A percentile compares a stretch with the other conserved stretches of the same genome.
These are phyloP conservation scores for Cydia pomonella DNA, from an alignment of 1,140 invertebrate genomes.

Conservation along the genomic window DNA sequence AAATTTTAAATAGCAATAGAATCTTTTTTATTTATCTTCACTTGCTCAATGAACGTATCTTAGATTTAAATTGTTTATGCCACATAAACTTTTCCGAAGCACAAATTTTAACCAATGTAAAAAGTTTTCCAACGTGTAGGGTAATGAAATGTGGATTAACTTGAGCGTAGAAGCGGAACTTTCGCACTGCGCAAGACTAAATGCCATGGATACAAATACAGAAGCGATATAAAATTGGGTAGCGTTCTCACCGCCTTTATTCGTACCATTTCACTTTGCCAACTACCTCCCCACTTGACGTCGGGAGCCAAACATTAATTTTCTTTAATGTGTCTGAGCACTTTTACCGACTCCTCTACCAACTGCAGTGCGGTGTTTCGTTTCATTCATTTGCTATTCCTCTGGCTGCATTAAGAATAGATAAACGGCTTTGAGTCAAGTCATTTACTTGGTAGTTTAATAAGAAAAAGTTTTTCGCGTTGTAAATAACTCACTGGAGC, in stretches of 20 bases:
- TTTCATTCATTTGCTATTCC: constrained; percentile 71
- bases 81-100: constrained; percentile 46
- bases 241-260: constrained; percentile 60
- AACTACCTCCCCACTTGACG: constrained; percentile 73
- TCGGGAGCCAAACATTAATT: constrained; percentile 78
- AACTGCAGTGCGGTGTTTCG: constrained; percentile 76
- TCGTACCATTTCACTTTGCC: constrained; percentile 75
- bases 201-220: constrained; percentile 63
- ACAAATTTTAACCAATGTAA: constrained; percentile 43
- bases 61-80: neutral
- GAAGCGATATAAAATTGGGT: constrained; percentile 69
- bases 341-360: constrained; percentile 67
- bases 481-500: constrained; percentile 6
- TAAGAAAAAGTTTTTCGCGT: neutral
- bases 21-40: neutral
- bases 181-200: constrained; percentile 54
- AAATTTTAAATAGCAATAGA: too few relatives aligned
- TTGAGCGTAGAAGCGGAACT: constrained; percentile 48
- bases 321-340: constrained; percentile 80
- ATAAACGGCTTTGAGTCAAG: constrained; percentile 50
- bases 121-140: constrained; percentile 41
- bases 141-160: constrained; percentile 61
- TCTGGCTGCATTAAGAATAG: constrained; percentile 73
- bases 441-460: constrained; percentile 24
- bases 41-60: neutral